A percentile compares a stretch with the other conserved stretches of the same genome.
phyloP scores from a whole-genome alignment of 2,113 vertebrate species.

The Caloenas nicobarica region DNA sequence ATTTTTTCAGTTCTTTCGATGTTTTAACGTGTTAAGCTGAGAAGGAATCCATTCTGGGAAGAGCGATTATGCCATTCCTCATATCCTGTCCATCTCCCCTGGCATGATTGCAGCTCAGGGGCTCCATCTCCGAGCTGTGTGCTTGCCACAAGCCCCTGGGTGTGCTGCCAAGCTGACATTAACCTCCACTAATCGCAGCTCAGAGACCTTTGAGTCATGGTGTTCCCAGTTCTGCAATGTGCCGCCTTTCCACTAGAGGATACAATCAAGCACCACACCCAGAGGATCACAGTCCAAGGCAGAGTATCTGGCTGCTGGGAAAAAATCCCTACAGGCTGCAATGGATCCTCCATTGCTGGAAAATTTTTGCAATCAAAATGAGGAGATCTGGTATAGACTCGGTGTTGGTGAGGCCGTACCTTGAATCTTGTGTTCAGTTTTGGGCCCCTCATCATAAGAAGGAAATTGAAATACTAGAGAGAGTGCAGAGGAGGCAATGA shows the following conservation, averaged over 20 bases:
- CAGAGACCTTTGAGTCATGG: constrained; percentile 11
- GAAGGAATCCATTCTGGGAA: neutral
- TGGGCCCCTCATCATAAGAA: too few relatives aligned
- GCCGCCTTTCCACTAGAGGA: neutral
- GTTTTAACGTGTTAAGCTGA: constrained; percentile 10
- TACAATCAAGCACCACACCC: neutral
- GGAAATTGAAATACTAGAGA: too few relatives aligned
- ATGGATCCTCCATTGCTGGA: neutral
- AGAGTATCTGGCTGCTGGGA: neutral
- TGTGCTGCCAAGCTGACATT: constrained; percentile 17
- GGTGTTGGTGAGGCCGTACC: too few relatives aligned
- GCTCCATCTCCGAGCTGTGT: neutral
- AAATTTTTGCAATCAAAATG: neutral
- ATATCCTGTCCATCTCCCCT: neutral
- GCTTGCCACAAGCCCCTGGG: neutral
- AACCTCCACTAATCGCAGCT: constrained; percentile 15
- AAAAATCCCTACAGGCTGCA: neutral
- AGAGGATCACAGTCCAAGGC: rapidly evolving
- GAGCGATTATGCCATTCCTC: neutral
- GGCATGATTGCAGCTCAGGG: neutral
- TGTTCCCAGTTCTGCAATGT: neutral
- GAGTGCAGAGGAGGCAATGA: too few relatives aligned
- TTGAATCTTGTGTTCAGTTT: too few relatives aligned
- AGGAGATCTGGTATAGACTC: neutral
- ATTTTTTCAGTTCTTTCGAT: neutral